Evolutionary conservation across 2,113 vertebrate genomes (phyloP).

Genomic region (Leptosomus discolor): DNA sequence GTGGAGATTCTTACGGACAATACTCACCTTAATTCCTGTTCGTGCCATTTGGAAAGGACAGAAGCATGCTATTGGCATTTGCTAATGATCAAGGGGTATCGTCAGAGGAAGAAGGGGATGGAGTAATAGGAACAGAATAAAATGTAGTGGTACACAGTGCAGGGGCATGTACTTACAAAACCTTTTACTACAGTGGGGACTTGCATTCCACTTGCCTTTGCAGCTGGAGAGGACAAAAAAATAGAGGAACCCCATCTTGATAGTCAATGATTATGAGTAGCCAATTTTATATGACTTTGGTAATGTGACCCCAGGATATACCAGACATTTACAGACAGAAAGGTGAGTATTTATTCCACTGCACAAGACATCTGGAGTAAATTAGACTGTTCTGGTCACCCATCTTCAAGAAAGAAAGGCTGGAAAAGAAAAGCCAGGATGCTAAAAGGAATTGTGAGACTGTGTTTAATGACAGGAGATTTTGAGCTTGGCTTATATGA

Average conservation of each 20-base stretch:
- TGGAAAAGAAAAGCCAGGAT: background rate
- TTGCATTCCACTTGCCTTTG: background rate
- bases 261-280: background rate
- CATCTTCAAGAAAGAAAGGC: background rate
- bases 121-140: background rate
- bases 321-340: background rate
- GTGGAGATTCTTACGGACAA: background rate
- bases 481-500: background rate
- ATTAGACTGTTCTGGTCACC: background rate
- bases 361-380: background rate
- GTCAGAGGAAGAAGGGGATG: background rate
- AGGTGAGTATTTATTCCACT: background rate
- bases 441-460: background rate
- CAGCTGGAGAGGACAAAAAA: background rate
- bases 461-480: background rate
- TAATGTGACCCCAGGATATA: background rate
- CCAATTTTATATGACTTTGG: background rate
- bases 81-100: background rate
- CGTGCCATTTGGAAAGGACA: background rate
- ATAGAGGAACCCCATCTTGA: background rate
- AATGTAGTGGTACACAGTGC: background rate
- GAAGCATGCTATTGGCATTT: background rate
- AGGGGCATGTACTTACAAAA: background rate
- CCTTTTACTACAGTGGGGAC: background rate
- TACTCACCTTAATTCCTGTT: background rate